These are phyloP conservation scores for Stenopsyche tienmushanensis DNA, from an alignment of 1,140 invertebrate species.

Conservation along the genomic window DNA sequence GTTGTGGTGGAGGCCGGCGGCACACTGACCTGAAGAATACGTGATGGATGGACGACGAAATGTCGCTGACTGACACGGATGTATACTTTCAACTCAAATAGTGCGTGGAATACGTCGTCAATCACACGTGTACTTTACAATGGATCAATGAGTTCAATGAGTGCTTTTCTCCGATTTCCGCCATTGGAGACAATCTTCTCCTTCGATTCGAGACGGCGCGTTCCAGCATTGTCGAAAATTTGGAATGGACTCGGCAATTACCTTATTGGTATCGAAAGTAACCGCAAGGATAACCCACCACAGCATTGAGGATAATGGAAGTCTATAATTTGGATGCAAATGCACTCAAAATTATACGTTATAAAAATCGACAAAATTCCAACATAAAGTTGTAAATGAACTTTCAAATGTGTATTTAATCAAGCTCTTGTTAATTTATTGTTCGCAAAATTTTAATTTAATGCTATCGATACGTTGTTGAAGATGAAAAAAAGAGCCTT, in stretches of 20 bases:
- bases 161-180: no score
- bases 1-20: background rate
- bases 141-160: no score
- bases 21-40: background rate
- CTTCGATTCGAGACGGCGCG: background rate
- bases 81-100: constrained; percentile 1
- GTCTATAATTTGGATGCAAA: no score
- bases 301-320: no score
- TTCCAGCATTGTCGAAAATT: background rate
- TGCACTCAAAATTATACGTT: no score
- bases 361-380: no score
- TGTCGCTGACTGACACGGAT: background rate
- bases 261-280: background rate
- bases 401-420: background rate
- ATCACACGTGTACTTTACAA: no score
- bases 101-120: background rate
- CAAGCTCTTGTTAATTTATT: background rate
- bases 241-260: background rate
- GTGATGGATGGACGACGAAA: background rate
- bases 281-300: background rate
- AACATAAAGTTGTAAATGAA: no score
- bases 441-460: background rate
- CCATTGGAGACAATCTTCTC: background rate
- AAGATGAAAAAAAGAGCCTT: no score
- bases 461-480: background rate